Conservation (phyloP, 2,888 invertebrate species). For the Mimachlamys varia region DNA sequence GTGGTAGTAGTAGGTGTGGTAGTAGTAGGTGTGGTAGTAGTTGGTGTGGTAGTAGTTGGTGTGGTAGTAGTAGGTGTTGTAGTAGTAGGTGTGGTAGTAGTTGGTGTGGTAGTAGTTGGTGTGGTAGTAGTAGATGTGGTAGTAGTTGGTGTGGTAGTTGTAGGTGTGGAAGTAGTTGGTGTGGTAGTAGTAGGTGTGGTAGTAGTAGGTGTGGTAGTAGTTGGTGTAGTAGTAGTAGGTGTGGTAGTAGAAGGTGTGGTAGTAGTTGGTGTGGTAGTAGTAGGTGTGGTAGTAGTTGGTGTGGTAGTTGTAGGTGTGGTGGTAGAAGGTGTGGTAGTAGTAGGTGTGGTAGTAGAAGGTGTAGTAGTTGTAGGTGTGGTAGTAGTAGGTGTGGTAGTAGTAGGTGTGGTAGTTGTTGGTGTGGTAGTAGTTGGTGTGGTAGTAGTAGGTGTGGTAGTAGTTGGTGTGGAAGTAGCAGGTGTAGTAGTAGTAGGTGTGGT, state of each 20-base stretch:
- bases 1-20: background rate
- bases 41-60: too few relatives aligned
- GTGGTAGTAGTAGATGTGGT: background rate
- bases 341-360: background rate
- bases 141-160: background rate
- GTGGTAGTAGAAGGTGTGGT: background rate
- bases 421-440: background rate
- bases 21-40: background rate
- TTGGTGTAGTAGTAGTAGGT: background rate
- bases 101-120: background rate
- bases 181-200: background rate
- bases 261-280: background rate
- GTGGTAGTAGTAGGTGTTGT: background rate
- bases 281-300: background rate
- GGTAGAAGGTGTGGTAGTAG: background rate
- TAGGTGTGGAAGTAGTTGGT: background rate
- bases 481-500: too few relatives aligned
- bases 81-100: background rate
- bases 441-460: background rate
- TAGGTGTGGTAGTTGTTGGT: background rate
- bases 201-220: background rate
- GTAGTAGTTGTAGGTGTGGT: background rate
- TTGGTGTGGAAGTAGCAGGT: too few relatives aligned
- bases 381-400: background rate
- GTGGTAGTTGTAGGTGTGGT: background rate